Conservation (phyloP, 2,888 invertebrate species). For the Erpobdella octoculata region DNA sequence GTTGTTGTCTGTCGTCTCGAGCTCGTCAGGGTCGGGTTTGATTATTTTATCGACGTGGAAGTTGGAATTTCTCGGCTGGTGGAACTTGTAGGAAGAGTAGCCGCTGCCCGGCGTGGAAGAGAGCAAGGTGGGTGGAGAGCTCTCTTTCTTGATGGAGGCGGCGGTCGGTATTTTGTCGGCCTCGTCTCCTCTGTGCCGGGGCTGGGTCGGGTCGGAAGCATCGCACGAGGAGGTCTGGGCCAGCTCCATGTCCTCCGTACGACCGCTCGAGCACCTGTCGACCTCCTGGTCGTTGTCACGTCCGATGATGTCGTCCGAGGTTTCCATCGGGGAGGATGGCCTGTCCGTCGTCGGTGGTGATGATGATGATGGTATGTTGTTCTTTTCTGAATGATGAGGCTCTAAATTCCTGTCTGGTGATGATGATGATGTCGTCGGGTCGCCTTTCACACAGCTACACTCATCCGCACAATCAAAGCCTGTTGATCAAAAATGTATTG, state of each 20-base stretch:
- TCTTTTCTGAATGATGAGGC: too few species aligned
- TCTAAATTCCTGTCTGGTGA: too few species aligned
- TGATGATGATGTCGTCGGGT: not conserved
- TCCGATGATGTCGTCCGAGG: not conserved
- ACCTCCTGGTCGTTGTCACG: conserved; percentile 11
- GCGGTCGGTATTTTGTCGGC: not conserved
- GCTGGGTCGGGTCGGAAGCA: not conserved
- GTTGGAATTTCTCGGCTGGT: not conserved
- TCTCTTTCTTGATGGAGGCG: not conserved
- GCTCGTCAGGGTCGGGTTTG: conserved; percentile 10
- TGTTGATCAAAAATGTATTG: not conserved
- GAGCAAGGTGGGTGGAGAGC: not conserved
- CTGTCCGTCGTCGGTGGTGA: too few species aligned
- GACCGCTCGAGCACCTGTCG: conserved; percentile 21
- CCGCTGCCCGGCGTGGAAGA: not conserved
- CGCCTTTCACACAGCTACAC: not conserved
- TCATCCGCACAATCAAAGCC: conserved; percentile 4
- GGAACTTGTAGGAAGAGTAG: not conserved
- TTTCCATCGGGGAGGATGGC: conserved; percentile 1
- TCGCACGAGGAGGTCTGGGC: not conserved
- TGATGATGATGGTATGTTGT: too few species aligned
- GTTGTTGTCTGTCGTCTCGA: not conserved
- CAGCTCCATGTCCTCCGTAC: conserved; percentile 21
- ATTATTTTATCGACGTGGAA: conserved; percentile 13
- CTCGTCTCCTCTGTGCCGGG: not conserved